Evolutionary conservation across 2,797 vertebrate genomes (phyloP), one percentile per base, ranked within the genome.

Genomic region (Naso thynnoides): DNA sequence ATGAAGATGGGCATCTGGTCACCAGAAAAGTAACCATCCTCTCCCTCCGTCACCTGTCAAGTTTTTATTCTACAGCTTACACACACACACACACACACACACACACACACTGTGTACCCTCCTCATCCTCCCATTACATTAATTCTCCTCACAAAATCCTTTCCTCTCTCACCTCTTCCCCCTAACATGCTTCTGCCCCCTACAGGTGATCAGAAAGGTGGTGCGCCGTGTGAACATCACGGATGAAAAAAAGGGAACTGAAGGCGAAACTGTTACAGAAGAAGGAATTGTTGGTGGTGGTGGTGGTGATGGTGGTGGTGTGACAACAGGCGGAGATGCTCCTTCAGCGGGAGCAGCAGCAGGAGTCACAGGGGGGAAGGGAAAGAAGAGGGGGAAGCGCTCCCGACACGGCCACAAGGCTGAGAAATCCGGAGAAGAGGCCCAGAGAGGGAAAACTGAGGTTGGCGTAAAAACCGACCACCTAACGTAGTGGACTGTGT

Each of bases 1-100:
- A 99, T 16, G 96, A 98, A 92, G 97, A 99, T 83, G 98, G 98
- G 88, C 97, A 96, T 95, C 86, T 97, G 93, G 94, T 99, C 95
- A 99, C 97, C 42, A 96, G 97, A 98, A 99, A 99, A 99, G 98
- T 99, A 99, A 98, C 94, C 72, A 14, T 14, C 54, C 57, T 62
- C 68, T 4, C 38, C 62, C 50, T 55, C 36, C 60, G 19, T 69
- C 61, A 42, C 63, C 56, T 66, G 14, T 15, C n/a, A 14, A 60
- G 26, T 60, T 58, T 56, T 64, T 23, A 41, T n/a, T 36, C 24
- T 26, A 29, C 39, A 36, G 11, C 23, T 14, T 1, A 42, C 54
- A 23, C 39, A 27, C 52, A 55, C 44, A 53, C 38, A 74, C 59
- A 67, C 44, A 60, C 29, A 69, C 31, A 29, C 31, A 41, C 48